These are phyloP conservation scores for Pitangus sulphuratus DNA, from an alignment of 2,797 vertebrate species.

Conservation along the genomic window DNA sequence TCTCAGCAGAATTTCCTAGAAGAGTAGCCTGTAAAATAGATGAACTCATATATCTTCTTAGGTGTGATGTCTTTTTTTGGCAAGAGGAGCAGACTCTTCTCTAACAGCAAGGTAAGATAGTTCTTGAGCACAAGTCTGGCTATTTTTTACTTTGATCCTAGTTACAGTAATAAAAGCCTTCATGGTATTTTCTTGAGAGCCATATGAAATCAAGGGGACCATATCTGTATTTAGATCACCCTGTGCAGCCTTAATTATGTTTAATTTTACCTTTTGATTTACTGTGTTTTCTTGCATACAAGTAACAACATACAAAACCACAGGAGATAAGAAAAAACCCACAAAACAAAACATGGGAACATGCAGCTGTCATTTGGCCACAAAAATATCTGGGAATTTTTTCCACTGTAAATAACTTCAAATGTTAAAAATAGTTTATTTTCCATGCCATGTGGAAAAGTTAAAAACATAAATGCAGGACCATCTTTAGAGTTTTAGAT, in stretches of 20 bases:
- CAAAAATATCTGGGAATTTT: neutral
- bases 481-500: neutral
- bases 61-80: constrained; percentile 15
- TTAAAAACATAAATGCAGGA: neutral
- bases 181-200: neutral
- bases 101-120: neutral
- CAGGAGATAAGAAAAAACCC: neutral
- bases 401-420: neutral
- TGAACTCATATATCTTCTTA: constrained; percentile 1
- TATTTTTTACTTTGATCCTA: constrained; percentile 21
- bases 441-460: neutral
- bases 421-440: neutral
- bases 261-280: neutral
- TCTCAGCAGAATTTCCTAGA: constrained; percentile 44
- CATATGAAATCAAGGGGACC: neutral
- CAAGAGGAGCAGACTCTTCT: neutral
- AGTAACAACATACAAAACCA: neutral
- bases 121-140: neutral
- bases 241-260: neutral
- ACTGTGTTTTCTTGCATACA: neutral
- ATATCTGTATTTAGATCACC: neutral
- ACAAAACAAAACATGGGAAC: neutral
- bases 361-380: neutral
- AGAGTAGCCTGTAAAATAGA: constrained; percentile 14
- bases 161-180: neutral